phyloP scores from a whole-genome alignment of 2,797 vertebrate genomes.

The Coluber constrictor region DNA sequence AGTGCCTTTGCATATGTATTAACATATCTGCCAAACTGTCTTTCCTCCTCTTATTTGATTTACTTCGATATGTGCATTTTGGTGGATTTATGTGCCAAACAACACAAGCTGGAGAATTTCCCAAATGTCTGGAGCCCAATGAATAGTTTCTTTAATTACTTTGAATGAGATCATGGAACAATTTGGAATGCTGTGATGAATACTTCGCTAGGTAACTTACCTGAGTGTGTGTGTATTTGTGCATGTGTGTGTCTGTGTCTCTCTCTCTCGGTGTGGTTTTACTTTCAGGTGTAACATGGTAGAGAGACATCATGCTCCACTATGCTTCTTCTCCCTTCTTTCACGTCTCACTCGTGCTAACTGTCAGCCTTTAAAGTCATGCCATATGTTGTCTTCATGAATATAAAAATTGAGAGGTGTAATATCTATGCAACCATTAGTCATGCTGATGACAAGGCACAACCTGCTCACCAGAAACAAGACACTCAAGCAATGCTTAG shows the following conservation, averaged over 20 bases:
- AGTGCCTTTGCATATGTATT: background rate
- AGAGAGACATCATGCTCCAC: background rate
- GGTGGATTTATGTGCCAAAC: slow-evolving; percentile 18
- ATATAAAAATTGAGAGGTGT: background rate
- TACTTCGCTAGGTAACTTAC: background rate
- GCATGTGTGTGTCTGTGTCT: background rate
- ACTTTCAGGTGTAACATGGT: background rate
- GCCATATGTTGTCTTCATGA: too few relatives aligned
- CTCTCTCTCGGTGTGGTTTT: background rate
- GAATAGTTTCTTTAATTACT: slow-evolving; percentile 24
- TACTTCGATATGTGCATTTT: slow-evolving; percentile 1
- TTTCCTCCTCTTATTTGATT: background rate
- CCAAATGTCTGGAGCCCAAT: slow-evolving; percentile 26
- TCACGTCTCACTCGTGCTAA: background rate
- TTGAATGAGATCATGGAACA: slow-evolving; percentile 23
- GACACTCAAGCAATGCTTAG: background rate
- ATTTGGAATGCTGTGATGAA: slow-evolving; percentile 14
- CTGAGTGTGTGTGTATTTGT: background rate
- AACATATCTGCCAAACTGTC: background rate
- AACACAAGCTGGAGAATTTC: slow-evolving; percentile 12
- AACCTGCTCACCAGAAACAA: background rate
- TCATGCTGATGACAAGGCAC: background rate
- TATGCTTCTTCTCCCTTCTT: background rate
- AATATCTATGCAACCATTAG: background rate
- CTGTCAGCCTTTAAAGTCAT: background rate